These are phyloP conservation scores for Samia ricini DNA, from an alignment of 1,140 invertebrate genomes.

Conservation along the genomic window DNA sequence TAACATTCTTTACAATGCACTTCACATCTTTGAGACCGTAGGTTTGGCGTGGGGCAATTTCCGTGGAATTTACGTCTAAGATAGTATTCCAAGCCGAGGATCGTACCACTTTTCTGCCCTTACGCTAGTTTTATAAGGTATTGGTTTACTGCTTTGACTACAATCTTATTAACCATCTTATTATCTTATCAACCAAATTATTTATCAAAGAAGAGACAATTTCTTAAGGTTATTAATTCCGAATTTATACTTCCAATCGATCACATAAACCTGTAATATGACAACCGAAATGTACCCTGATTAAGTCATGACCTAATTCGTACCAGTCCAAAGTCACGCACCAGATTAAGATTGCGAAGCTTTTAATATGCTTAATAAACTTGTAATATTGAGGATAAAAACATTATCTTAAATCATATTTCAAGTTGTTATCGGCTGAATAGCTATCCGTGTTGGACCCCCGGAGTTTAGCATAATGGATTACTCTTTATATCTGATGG, in stretches of 20 bases:
- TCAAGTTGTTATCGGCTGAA: constrained; percentile 13
- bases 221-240: background rate
- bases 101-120: no score
- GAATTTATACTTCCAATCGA: background rate
- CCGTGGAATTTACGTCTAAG: no score
- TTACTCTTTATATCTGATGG: constrained; percentile 13
- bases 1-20: no score
- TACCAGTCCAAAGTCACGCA: background rate
- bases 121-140: no score
- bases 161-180: no score
- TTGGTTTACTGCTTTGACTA: no score
- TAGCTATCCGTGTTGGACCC: constrained; percentile 3
- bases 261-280: background rate
- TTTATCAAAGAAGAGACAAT: background rate
- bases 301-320: background rate
- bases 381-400: constrained; percentile 26
- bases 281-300: background rate
- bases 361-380: constrained; percentile 35
- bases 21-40: no score
- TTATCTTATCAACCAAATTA: no score
- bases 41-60: no score
- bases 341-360: constrained; percentile 12
- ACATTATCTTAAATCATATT: constrained; percentile 22
- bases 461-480: constrained; percentile 9
- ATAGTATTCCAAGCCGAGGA: no score